phyloP scores from a whole-genome alignment of 2,888 invertebrate species.

The Calephelis perditalis region DNA sequence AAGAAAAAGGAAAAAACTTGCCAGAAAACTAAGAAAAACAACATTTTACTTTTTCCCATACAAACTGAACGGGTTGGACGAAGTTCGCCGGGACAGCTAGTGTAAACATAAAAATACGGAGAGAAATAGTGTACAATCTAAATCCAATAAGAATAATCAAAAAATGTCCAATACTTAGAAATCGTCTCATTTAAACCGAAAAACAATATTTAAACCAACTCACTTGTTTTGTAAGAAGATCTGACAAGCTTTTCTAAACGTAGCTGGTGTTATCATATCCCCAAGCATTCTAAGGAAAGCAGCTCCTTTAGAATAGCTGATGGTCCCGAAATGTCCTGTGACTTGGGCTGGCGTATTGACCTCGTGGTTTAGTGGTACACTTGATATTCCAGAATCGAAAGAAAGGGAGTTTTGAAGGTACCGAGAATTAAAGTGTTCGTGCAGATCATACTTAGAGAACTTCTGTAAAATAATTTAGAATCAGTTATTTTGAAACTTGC shows the following conservation, averaged over 20 bases:
- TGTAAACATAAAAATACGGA: no score
- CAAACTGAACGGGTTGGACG: no score
- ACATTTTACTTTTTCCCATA: no score
- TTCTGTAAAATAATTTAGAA: constrained; percentile 55
- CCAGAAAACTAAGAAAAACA: no score
- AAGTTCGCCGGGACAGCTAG: no score
- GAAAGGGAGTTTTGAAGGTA: constrained; percentile 81
- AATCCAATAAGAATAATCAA: no score
- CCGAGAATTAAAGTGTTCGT: constrained; percentile 85
- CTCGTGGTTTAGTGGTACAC: constrained; percentile 77
- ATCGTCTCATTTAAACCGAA: no score
- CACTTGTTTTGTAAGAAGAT: constrained; percentile 70
- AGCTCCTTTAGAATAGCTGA: constrained; percentile 83
- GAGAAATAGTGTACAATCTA: no score
- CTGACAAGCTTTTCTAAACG: constrained; percentile 48
- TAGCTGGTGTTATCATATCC: constrained; percentile 52
- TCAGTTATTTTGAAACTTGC: no score
- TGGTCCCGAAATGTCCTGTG: constrained; percentile 80
- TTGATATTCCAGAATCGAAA: constrained; percentile 52
- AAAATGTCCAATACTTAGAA: no score
- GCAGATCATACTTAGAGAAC: constrained; percentile 80
- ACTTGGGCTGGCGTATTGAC: constrained; percentile 81
- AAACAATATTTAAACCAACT: constrained; percentile 34
- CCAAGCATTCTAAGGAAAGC: constrained; percentile 61
- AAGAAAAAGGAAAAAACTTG: no score